Conservation (phyloP, 2,888 invertebrate species). For the Drosophila meridiana region DNA sequence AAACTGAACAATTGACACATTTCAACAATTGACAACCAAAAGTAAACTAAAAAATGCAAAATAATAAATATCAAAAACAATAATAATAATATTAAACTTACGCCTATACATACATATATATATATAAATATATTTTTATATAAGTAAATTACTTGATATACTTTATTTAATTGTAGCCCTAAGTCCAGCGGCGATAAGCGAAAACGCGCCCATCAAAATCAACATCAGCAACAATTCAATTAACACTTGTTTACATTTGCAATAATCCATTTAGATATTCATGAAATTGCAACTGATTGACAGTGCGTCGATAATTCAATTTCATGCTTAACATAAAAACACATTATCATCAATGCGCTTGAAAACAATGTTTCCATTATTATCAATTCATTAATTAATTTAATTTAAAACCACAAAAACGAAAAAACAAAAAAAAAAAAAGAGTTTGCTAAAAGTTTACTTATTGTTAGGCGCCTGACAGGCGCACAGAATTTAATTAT, state of each 20-base stretch:
- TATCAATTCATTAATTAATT: constrained; percentile 64
- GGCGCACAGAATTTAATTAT: constrained; percentile 61
- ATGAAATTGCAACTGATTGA: constrained; percentile 27
- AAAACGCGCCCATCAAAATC: constrained; percentile 33
- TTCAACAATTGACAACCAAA: constrained; percentile 40
- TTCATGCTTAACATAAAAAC: constrained; percentile 34
- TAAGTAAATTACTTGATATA: constrained; percentile 68
- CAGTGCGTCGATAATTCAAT: constrained; percentile 34
- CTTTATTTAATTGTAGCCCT: constrained; percentile 58
- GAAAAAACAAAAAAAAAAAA: constrained; percentile 32
- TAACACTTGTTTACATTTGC: constrained; percentile 75
- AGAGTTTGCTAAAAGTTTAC: constrained; percentile 64
- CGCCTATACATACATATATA: constrained; percentile 45
- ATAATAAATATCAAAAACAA: constrained; percentile 27
- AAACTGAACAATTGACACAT: constrained; percentile 59
- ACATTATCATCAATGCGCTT: constrained; percentile 66
- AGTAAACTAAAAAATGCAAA: constrained; percentile 49
- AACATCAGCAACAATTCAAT: constrained; percentile 34
- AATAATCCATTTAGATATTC: constrained; percentile 56
- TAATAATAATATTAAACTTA: constrained; percentile 19
- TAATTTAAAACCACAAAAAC: constrained; percentile 23
- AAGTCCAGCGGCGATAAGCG: constrained; percentile 46
- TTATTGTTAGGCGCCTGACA: constrained; percentile 64
- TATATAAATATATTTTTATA: constrained; percentile 73
- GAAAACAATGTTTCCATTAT: constrained; percentile 72